A percentile compares a stretch with the other conserved stretches of the same genome.
Conservation (phyloP, 1,140 invertebrate species). For the Drosophila pectinifera region DNA sequence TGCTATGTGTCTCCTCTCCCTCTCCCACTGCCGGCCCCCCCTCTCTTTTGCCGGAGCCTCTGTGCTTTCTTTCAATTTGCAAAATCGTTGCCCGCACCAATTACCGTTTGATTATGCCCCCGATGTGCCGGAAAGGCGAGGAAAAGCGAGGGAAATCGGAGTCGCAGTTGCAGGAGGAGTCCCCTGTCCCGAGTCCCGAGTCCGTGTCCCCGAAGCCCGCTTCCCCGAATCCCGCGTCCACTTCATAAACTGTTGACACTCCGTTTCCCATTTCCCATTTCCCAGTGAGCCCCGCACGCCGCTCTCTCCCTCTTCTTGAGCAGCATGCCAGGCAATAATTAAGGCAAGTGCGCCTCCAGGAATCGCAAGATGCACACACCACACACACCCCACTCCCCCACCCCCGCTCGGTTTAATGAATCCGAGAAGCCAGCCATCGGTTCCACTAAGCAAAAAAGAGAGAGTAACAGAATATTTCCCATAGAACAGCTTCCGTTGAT, state of each 20-base stretch:
- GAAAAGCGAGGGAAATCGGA: slow-evolving; percentile 28
- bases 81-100: slow-evolving; percentile 79
- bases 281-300: not conserved
- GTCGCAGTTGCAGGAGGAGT: slow-evolving; percentile 3
- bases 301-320: slow-evolving; percentile 12
- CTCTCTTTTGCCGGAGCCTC: slow-evolving; percentile 1
- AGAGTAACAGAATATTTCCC: not conserved
- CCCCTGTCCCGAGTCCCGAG: not conserved
- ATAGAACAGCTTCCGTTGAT: not conserved
- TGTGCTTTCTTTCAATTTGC: slow-evolving; percentile 76
- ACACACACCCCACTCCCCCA: slow-evolving; percentile 3
- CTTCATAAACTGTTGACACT: slow-evolving; percentile 79
- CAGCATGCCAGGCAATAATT: slow-evolving; percentile 71
- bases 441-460: slow-evolving; percentile 24
- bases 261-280: slow-evolving; percentile 48
- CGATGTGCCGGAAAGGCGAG: slow-evolving; percentile 44
- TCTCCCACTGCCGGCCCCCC: not conserved
- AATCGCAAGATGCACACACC: slow-evolving; percentile 54
- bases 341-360: slow-evolving; percentile 63
- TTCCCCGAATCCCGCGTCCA: slow-evolving; percentile 29
- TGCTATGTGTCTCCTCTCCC: slow-evolving; percentile 8
- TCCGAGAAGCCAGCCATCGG: slow-evolving; percentile 45
- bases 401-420: slow-evolving; percentile 76
- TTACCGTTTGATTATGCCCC: slow-evolving; percentile 73
- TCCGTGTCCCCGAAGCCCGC: not conserved